Evolutionary conservation across 2,888 invertebrate species (phyloP).

Genomic region (Tinea semifulvella): DNA sequence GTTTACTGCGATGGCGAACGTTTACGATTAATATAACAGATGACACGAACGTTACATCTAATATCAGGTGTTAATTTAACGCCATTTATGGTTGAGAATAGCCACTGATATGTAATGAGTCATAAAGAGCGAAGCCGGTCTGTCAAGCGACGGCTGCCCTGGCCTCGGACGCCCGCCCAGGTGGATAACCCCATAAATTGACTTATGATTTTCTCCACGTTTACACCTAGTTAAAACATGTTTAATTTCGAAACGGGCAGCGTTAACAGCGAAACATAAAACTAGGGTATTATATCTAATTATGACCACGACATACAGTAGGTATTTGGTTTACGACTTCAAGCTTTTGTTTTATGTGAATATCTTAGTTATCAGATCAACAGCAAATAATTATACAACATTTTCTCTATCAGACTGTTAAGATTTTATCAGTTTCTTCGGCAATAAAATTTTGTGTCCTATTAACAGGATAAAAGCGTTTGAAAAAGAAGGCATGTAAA

Average conservation of each 20-base stretch:
- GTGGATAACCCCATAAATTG: constrained; percentile 32
- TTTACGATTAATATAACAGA: constrained; percentile 15
- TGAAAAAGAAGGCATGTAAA: too few species aligned
- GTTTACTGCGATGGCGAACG: not conserved
- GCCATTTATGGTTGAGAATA: constrained; percentile 31
- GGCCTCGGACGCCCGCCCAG: constrained; percentile 18
- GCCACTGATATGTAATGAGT: constrained; percentile 26
- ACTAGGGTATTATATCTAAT: constrained; percentile 53
- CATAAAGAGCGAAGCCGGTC: constrained; percentile 26
- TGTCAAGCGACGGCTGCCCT: constrained; percentile 7
- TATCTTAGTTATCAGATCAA: too few species aligned
- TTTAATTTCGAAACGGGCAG: constrained; percentile 39
- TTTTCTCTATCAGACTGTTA: too few species aligned
- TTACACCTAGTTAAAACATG: constrained; percentile 33
- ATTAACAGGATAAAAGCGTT: too few species aligned
- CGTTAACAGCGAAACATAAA: constrained; percentile 40
- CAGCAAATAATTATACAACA: too few species aligned
- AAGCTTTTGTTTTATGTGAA: constrained; percentile 1
- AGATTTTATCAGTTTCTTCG: too few species aligned
- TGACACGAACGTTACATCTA: constrained; percentile 17
- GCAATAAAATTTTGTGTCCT: too few species aligned
- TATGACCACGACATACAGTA: constrained; percentile 44
- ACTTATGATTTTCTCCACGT: constrained; percentile 27
- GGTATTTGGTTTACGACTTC: constrained; percentile 9
- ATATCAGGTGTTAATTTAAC: constrained; percentile 39